Evolutionary conservation across 1,140 invertebrate genomes (phyloP).

Genomic region (Ctenoplectra terminalis): DNA sequence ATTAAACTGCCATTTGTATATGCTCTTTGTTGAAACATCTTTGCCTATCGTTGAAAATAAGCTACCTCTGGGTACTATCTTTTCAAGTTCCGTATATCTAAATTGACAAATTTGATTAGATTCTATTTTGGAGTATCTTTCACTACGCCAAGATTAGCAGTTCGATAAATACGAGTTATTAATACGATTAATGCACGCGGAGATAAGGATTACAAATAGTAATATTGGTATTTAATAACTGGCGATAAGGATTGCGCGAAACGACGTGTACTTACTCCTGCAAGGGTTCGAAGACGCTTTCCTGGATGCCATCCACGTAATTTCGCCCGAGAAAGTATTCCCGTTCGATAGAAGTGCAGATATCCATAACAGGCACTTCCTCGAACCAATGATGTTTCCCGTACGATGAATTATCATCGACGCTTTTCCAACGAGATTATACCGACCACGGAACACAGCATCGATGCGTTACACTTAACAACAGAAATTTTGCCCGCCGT

Average conservation of each 20-base stretch:
- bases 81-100: too few species aligned
- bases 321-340: slow-evolving; percentile 55
- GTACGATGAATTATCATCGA: slow-evolving; percentile 15
- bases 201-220: not conserved
- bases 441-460: not conserved
- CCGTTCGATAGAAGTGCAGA: slow-evolving; percentile 26
- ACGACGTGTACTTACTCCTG: slow-evolving; percentile 53
- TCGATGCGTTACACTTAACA: not conserved
- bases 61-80: too few species aligned
- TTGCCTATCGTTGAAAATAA: not conserved
- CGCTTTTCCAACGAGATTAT: not conserved
- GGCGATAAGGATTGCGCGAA: not conserved
- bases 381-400: not conserved
- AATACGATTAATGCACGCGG: not conserved
- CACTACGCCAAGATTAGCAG: too few species aligned
- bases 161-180: too few species aligned
- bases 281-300: slow-evolving; percentile 56
- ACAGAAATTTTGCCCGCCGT: not conserved
- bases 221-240: not conserved
- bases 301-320: slow-evolving; percentile 38
- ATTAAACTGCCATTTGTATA: not conserved
- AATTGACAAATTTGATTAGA: too few species aligned
- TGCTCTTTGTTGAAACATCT: not conserved
- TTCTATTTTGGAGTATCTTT: too few species aligned
- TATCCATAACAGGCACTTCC: slow-evolving; percentile 56